Base-by-base conservation (phyloP, 2,113 vertebrate genomes). In the Scomber scombrus region DNA sequence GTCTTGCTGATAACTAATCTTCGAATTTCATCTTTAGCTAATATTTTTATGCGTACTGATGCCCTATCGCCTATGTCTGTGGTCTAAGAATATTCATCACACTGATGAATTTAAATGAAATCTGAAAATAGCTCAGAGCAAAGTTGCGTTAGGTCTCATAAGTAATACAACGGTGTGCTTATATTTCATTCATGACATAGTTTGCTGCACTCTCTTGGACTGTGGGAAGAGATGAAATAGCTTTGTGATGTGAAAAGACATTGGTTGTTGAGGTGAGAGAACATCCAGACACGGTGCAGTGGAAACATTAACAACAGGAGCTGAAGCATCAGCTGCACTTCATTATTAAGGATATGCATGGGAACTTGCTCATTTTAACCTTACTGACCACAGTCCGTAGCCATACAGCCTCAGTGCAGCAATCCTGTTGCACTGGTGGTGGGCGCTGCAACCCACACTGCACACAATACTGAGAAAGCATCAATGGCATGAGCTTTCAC, bases 181-280 rank as follows among this genome's bases (percentile, higher is more conserved):
- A 90, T 94, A 90, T 93, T 93, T 95, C 82, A 92, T 93, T 94
- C 77, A 93, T 92, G 89, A 86, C 88, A 78, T 75, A 88, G 83
- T 91, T 92, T 82, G 85, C 68, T 26, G 83, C n/a, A 16, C 51
- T 77, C 55, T 83, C 78, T 83, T 64, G 77, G 84, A 85, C 74
- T 26, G 69, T 56, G 79, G 43, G 55, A 65, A 69, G 67, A 66
- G 80, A 82, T 75, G 62, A 82, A 89, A 86, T 86, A 50, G 82
- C 85, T 88, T 79, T 88, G 83, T 93, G 78, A 93, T 91, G 60
- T 85, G 85, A 88, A 86, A 88, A 89, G 89, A 86, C 88, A 66
- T 78, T 47, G 71, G 88, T 75, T 78, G 72, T 81, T 77, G 78
- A 82, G 71, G 84, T 85, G 71, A 76, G 76, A 83, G 81, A 90